Percentiles rank a stretch among this genome's conserved stretches.
phyloP scores from a whole-genome alignment of 92 coral and sea anemone genomes.

The Epizoanthus fatuus region DNA sequence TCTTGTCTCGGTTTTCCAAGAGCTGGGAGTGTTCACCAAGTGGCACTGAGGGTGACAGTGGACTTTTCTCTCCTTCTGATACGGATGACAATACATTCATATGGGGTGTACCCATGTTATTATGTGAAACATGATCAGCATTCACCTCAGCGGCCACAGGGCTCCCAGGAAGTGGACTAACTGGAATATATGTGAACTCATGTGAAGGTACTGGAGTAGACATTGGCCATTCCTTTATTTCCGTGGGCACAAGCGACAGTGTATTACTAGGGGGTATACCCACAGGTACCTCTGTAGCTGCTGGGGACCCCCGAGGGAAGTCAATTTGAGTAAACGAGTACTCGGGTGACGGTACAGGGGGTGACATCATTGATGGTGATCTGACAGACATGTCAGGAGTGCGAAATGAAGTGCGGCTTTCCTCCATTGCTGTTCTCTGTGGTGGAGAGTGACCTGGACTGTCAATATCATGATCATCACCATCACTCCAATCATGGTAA shows the following conservation, averaged over 20 bases:
- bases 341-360: slow-evolving; percentile 82
- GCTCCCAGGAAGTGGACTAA: not conserved
- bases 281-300: not conserved
- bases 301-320: slow-evolving; percentile 39
- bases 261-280: not conserved
- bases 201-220: not conserved
- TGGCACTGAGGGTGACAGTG: slow-evolving; percentile 35
- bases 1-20: slow-evolving; percentile 7
- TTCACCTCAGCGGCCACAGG: not conserved
- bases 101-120: not conserved
- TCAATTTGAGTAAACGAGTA: slow-evolving; percentile 56
- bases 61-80: not conserved
- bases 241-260: not conserved
- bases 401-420: not conserved
- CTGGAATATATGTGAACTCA: not conserved
- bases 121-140: not conserved
- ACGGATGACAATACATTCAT: not conserved
- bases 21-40: slow-evolving; percentile 12
- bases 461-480: not conserved
- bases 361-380: slow-evolving; percentile 61
- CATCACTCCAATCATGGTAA: not conserved
- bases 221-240: not conserved
- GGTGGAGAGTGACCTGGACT: not conserved
- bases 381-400: not conserved
- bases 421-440: not conserved